Evolutionary conservation across 2,113 vertebrate species (phyloP), one percentile per base, ranked within the genome.

Genomic region (Leptobrachium ailaonicum): DNA sequence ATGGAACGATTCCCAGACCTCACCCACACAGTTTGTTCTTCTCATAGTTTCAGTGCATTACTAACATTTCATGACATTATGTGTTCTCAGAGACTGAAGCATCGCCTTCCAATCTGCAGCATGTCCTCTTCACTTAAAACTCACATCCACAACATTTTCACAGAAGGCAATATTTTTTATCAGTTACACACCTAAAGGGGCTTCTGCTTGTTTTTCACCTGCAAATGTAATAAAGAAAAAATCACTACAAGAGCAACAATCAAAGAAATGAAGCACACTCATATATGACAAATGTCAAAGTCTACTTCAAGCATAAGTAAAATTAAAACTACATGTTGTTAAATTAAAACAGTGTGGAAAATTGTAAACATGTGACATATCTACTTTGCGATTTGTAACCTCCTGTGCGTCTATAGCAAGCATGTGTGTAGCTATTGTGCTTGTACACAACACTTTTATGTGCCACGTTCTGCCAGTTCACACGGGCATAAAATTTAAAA

Each of bases 21-120:
- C 79, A 80, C 79, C 71, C 66, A 75, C 6, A 73, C 73, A n/a
- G 64, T 41, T 63, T 53, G 70, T 58, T 79, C 58, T 79, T 58
- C 40, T 60, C 70, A 56, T 54, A 62, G 7, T 68, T 81, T 81
- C 54, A 81, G 8, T 20, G 47, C 53, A 74, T 44, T 47, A 66
- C 41, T 72, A 14, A 50, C 4, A 50, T 50, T 50, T 50, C 47
- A 42, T 69, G 68, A 77, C 45, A 77, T 42, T 40, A 54, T 70
- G 4, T 2, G 3, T 20, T 4, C 62, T 13, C 6, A 12, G 13
- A 64, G 14, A 54, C 60, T 14, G 5, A 62, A 62, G 11, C n/a
- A 14, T 14, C 11, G 60, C 32, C n/a, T 64, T 40, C n/a, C 32
- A 64, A 40, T 20, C 62, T 64, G 20, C 40, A 12, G 56, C 9